A percentile compares a stretch with the other conserved stretches of the same genome.
Conservation (phyloP, 2,888 invertebrate species). For the Caenorhabditis becei region DNA sequence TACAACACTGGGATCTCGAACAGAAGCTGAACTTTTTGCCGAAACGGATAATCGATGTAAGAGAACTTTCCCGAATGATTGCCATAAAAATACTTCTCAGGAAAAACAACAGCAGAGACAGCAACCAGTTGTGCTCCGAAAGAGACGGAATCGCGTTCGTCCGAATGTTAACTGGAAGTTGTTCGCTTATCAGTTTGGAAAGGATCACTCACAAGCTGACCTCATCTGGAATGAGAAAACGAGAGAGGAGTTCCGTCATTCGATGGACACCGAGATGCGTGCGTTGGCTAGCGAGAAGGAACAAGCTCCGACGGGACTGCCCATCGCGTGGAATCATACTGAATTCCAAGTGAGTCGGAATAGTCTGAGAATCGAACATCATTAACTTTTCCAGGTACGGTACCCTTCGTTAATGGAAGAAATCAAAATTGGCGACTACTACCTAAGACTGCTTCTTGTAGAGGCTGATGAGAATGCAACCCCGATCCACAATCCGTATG, state of each 20-base stretch:
- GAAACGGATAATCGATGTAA: conserved; percentile 71
- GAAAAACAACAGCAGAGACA: conserved; percentile 76
- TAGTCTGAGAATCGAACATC: neutral
- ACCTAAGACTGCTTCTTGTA: conserved; percentile 93
- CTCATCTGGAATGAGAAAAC: conserved; percentile 99
- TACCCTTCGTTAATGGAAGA: conserved; percentile 96
- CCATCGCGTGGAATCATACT: conserved; percentile 96
- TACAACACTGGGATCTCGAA: conserved; percentile 84
- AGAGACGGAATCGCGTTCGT: conserved; percentile 89
- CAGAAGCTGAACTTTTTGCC: conserved; percentile 82
- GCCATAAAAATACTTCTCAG: conserved; percentile 28
- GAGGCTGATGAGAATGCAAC: conserved; percentile 86
- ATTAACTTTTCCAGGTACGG: conserved; percentile 84
- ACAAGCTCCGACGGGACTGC: conserved; percentile 84
- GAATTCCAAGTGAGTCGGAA: conserved; percentile 88
- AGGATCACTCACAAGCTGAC: conserved; percentile 95
- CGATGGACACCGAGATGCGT: conserved; percentile 83
- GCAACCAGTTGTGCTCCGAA: conserved; percentile 91
- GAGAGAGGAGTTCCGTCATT: conserved; percentile 90
- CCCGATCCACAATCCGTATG: conserved; percentile 83
- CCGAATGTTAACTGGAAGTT: conserved; percentile 89
- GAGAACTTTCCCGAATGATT: conserved; percentile 12
- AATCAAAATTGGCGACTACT: conserved; percentile 98
- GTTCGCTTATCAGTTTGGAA: conserved; percentile 95
- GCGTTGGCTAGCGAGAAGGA: conserved; percentile 93